Conservation (phyloP, 2,888 invertebrate species). For the Dynastes hyllus region DNA sequence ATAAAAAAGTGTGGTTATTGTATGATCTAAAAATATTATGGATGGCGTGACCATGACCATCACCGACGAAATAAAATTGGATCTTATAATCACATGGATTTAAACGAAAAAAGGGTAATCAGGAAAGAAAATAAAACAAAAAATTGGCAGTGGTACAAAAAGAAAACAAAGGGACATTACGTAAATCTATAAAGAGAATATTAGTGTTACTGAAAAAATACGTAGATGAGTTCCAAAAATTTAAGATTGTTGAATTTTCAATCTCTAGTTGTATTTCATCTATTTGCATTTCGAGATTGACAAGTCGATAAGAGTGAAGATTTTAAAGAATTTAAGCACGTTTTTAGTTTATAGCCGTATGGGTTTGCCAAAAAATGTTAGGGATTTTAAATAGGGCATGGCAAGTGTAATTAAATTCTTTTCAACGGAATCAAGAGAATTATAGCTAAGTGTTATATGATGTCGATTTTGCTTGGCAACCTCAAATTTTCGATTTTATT, state of each 20-base stretch:
- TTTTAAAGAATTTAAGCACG: slow-evolving; percentile 9
- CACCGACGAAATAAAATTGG: not conserved
- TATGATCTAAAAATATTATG: no score
- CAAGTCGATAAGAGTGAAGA: not conserved
- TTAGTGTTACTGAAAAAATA: no score
- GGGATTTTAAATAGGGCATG: not conserved
- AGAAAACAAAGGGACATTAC: slow-evolving; percentile 9
- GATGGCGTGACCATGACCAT: slow-evolving; percentile 14
- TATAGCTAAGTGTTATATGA: not conserved
- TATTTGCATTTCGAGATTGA: not conserved
- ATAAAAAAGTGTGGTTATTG: no score
- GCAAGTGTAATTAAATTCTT: slow-evolving; percentile 1
- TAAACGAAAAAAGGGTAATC: no score
- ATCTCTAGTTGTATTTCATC: no score
- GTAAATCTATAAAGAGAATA: not conserved
- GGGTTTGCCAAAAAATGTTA: not conserved
- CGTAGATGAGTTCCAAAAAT: no score
- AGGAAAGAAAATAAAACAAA: slow-evolving; percentile 3
- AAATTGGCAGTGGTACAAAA: not conserved
- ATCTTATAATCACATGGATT: not conserved
- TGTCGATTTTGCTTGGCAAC: no score
- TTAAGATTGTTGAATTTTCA: no score
- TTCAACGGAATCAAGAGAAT: not conserved
- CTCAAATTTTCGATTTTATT: no score
- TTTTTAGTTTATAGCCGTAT: not conserved